Percentiles rank a stretch among this genome's conserved stretches.
Conservation (phyloP, 2,797 vertebrate genomes). For the Numenius phaeopus region DNA sequence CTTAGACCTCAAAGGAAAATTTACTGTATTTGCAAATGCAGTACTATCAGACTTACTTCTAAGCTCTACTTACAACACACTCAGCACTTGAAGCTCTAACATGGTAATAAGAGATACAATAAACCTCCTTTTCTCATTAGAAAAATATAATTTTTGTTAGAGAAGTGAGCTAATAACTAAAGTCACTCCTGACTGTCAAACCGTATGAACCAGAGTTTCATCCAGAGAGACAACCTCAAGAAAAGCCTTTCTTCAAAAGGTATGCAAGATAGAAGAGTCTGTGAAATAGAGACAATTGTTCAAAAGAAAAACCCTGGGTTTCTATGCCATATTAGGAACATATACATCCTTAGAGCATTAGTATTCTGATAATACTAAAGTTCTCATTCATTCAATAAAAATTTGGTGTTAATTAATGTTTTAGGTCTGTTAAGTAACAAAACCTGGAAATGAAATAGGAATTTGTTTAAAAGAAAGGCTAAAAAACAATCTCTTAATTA, state of each 20-base stretch:
- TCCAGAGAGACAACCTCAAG: background rate
- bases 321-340: background rate
- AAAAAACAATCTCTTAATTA: background rate
- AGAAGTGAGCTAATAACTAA: background rate
- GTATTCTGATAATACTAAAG: background rate
- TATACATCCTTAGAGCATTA: background rate
- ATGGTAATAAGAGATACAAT: background rate
- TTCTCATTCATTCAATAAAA: background rate
- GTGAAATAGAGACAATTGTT: background rate
- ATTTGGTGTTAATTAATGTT: background rate
- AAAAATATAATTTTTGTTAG: background rate
- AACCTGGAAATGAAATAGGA: background rate
- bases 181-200: background rate
- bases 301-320: background rate
- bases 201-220: background rate
- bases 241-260: background rate
- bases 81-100: background rate
- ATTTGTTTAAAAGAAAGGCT: background rate
- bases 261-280: background rate
- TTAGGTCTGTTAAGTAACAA: background rate
- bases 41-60: background rate
- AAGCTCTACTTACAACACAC: background rate
- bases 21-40: background rate
- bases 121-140: background rate
- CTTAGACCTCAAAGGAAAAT: background rate